Conservation (phyloP, 1,140 invertebrate species). For the Trichonephila clavipes region DNA sequence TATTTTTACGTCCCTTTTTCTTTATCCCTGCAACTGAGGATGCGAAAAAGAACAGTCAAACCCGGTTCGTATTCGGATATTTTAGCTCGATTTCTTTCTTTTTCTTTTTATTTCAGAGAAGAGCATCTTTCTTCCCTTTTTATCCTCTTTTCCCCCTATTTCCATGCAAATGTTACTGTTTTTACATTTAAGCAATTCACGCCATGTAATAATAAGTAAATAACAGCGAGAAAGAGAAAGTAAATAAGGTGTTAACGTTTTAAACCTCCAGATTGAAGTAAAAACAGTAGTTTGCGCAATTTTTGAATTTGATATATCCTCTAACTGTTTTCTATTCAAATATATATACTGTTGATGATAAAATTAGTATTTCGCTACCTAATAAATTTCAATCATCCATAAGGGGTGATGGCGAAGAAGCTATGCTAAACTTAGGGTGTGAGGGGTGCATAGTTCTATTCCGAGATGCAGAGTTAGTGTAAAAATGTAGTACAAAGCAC, state of each 20-base stretch:
- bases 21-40: neutral
- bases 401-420: too few relatives aligned
- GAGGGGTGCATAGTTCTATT: too few relatives aligned
- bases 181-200: neutral
- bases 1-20: neutral
- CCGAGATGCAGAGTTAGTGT: too few relatives aligned
- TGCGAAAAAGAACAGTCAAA: neutral
- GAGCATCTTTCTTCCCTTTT: neutral
- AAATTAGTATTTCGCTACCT: too few relatives aligned
- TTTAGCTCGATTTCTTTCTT: neutral
- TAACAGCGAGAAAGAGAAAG: neutral
- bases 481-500: too few relatives aligned
- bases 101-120: neutral
- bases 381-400: too few relatives aligned
- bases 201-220: neutral
- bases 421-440: too few relatives aligned
- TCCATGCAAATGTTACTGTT: constrained; percentile 8
- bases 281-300: too few relatives aligned
- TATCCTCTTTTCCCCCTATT: neutral
- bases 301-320: too few relatives aligned
- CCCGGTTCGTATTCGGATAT: neutral
- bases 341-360: too few relatives aligned
- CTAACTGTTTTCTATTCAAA: too few relatives aligned
- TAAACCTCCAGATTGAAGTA: neutral
- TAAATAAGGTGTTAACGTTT: neutral